Conservation (phyloP, 2,888 invertebrate species). For the Cheilosia vulpina region DNA sequence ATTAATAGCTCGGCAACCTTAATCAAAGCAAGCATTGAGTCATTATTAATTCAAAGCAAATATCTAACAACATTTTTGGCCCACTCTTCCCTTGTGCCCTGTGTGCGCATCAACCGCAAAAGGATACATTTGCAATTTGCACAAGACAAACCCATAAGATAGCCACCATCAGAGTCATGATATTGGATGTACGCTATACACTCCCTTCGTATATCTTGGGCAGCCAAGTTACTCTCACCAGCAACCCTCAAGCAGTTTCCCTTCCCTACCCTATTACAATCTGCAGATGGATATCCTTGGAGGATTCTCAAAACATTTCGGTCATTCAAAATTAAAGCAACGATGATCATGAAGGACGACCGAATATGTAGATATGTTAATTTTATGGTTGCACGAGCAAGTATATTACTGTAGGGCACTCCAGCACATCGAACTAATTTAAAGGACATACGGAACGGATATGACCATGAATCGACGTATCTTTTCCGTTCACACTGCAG, state of each 20-base stretch:
- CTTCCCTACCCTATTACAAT: slow-evolving; percentile 35
- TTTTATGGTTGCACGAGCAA: slow-evolving; percentile 73
- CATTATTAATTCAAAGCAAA: slow-evolving; percentile 76
- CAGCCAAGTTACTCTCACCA: slow-evolving; percentile 28
- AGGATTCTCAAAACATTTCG: slow-evolving; percentile 69
- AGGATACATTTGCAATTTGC: slow-evolving; percentile 61
- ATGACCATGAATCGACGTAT: slow-evolving; percentile 33
- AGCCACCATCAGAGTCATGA: slow-evolving; percentile 51
- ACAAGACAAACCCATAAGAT: slow-evolving; percentile 67
- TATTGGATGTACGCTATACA: slow-evolving; percentile 6
- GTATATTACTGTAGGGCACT: slow-evolving; percentile 32
- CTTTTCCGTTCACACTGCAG: neutral
- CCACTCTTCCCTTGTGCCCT: slow-evolving; percentile 4
- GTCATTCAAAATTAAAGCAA: slow-evolving; percentile 75
- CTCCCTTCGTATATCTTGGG: slow-evolving; percentile 22
- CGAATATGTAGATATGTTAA: slow-evolving; percentile 66
- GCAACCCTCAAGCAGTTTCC: slow-evolving; percentile 25
- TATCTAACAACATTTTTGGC: slow-evolving; percentile 53
- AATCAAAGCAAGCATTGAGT: slow-evolving; percentile 76
- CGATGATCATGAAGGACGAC: slow-evolving; percentile 64
- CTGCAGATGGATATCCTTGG: slow-evolving; percentile 66
- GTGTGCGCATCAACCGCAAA: slow-evolving; percentile 44
- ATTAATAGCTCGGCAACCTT: slow-evolving; percentile 72
- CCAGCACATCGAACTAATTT: slow-evolving; percentile 50
- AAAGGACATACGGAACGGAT: slow-evolving; percentile 49